These are phyloP conservation scores for Nesospiza acunhae DNA, from an alignment of 2,113 vertebrate species.

Conservation along the genomic window DNA sequence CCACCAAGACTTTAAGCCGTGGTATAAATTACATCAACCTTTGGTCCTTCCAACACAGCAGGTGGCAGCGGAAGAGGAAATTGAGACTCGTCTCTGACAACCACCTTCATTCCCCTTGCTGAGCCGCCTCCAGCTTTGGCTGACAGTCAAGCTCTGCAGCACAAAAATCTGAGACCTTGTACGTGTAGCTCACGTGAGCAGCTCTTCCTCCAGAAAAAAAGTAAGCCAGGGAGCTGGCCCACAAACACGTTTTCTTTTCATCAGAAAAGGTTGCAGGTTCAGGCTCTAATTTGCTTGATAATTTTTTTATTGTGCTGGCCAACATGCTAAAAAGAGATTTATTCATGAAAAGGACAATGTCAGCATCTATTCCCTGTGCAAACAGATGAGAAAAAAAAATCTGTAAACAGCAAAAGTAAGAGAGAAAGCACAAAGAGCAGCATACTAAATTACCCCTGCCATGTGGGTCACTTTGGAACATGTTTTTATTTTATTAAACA, in stretches of 20 bases:
- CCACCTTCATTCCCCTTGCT: background rate
- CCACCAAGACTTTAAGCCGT: background rate
- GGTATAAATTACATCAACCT: background rate
- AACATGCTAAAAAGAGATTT: constrained; percentile 48
- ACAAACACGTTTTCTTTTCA: background rate
- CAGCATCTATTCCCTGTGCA: constrained; percentile 52
- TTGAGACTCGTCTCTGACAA: background rate
- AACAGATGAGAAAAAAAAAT: constrained; percentile 46
- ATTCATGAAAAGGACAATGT: constrained; percentile 39
- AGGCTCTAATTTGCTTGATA: constrained; percentile 41
- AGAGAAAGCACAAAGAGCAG: constrained; percentile 53
- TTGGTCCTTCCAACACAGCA: background rate
- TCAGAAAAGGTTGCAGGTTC: constrained; percentile 18
- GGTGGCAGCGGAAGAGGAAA: background rate
- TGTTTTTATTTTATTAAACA: constrained; percentile 60
- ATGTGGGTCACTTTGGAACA: constrained; percentile 61
- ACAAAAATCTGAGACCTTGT: constrained; percentile 1
- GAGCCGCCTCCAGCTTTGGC: background rate
- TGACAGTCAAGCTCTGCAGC: constrained; percentile 16
- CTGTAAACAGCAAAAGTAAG: constrained; percentile 1
- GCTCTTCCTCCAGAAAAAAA: constrained; percentile 3
- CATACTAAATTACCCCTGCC: constrained; percentile 52
- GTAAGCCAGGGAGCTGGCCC: background rate
- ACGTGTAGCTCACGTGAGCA: background rate
- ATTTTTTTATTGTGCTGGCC: constrained; percentile 51